Evolutionary conservation across 2,113 vertebrate species (phyloP).

Genomic region (Spea multiplicata): DNA sequence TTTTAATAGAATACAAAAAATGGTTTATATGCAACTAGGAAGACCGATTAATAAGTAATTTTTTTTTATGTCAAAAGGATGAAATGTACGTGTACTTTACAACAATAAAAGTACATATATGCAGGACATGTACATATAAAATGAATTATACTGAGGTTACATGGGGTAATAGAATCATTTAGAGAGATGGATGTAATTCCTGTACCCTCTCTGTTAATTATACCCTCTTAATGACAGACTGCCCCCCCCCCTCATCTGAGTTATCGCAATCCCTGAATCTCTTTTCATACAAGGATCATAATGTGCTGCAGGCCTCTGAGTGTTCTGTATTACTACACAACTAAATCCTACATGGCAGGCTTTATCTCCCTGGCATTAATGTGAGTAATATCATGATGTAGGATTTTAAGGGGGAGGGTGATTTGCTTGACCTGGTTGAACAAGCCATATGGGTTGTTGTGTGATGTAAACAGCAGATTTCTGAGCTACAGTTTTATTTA

Average conservation of each 20-base stretch:
- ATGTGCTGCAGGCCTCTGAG: constrained; percentile 17
- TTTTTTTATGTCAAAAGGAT: no score
- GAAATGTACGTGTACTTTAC: no score
- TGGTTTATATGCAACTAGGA: no score
- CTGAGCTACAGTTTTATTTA: no score
- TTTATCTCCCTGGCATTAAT: constrained; percentile 30
- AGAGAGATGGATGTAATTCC: neutral
- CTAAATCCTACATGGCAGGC: constrained; percentile 31
- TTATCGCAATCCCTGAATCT: constrained; percentile 14
- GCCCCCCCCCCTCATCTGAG: neutral
- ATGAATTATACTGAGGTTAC: neutral
- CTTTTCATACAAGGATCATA: constrained; percentile 28
- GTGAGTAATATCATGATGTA: constrained; percentile 29
- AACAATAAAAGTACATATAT: no score
- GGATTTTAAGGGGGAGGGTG: constrained; percentile 17
- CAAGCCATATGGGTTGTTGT: neutral
- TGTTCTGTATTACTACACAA: constrained; percentile 17
- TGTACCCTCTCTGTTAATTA: constrained; percentile 16
- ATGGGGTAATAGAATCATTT: neutral
- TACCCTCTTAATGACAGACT: constrained; percentile 5
- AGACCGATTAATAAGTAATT: no score
- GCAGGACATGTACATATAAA: neutral
- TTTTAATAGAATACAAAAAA: no score
- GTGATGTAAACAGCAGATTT: no score
- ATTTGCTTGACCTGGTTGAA: constrained; percentile 11